Conservation (phyloP, 1,140 invertebrate genomes). For the Hormaphis cornu region DNA sequence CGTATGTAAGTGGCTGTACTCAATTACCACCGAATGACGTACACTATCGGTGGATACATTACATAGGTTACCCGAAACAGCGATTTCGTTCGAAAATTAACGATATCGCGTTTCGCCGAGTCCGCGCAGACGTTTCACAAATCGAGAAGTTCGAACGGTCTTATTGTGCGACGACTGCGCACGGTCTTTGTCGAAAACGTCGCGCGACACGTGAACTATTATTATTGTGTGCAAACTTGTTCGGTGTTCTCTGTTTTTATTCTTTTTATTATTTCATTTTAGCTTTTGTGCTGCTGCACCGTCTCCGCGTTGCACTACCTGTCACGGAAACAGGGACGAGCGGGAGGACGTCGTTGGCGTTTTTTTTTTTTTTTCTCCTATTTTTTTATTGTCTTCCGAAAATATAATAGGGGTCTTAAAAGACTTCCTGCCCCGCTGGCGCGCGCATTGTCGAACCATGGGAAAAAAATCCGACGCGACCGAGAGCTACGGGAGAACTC, state of each 20-base stretch:
- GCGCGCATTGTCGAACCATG: slow-evolving; percentile 28
- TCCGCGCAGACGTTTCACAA: no score
- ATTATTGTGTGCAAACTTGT: slow-evolving; percentile 3
- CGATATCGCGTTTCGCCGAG: not conserved
- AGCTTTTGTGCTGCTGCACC: slow-evolving; percentile 9
- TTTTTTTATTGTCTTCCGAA: slow-evolving; percentile 3
- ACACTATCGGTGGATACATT: no score
- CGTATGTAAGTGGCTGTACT: no score
- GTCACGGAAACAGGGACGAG: not conserved
- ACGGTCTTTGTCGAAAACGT: slow-evolving; percentile 20
- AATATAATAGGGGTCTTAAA: slow-evolving; percentile 3
- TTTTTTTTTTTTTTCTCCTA: not conserved
- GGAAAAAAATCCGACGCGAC: slow-evolving; percentile 8
- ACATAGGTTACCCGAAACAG: no score
- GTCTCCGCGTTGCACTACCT: no score
- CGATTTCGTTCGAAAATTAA: not conserved
- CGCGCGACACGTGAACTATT: not conserved
- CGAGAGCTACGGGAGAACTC: not conserved
- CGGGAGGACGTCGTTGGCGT: slow-evolving; percentile 1
- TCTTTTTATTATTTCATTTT: not conserved
- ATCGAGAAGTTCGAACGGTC: no score
- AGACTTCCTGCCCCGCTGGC: slow-evolving; percentile 20
- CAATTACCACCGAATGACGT: no score
- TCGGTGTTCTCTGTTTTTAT: no score
- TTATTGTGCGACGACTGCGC: no score